These are phyloP conservation scores for Alentia gelatinosa DNA, from an alignment of 2,888 invertebrate species.

Conservation along the genomic window DNA sequence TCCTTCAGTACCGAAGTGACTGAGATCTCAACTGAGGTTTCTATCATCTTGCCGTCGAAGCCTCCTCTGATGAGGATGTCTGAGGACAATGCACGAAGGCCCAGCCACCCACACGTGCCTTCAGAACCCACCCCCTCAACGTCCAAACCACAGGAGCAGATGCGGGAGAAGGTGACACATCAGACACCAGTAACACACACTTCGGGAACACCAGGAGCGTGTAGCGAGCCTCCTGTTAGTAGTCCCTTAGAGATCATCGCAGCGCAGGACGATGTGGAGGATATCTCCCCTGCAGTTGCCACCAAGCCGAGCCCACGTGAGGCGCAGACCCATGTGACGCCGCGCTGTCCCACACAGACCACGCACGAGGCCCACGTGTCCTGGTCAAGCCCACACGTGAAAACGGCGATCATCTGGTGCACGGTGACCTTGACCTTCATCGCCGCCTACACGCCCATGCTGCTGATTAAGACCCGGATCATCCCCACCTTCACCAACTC, in stretches of 20 bases:
- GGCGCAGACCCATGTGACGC: background rate
- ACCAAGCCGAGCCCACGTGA: background rate
- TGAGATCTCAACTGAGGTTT: background rate
- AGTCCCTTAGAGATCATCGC: too few species aligned
- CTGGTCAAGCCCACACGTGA: slow-evolving; percentile 62
- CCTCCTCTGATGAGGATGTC: background rate
- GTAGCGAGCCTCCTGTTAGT: too few species aligned
- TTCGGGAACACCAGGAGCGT: background rate
- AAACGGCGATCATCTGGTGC: slow-evolving; percentile 72
- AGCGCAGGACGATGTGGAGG: background rate
- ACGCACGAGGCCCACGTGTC: background rate
- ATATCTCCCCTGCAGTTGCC: background rate
- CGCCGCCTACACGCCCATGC: slow-evolving; percentile 71
- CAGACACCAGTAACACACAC: background rate
- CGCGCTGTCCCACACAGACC: background rate
- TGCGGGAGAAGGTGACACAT: too few species aligned
- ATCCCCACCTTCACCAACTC: background rate
- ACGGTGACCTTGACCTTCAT: slow-evolving; percentile 72
- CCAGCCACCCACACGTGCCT: background rate
- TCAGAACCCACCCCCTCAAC: background rate
- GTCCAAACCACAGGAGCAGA: background rate
- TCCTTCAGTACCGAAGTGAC: background rate
- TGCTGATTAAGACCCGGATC: slow-evolving; percentile 61
- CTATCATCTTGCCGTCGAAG: background rate
- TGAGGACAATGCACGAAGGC: background rate